Conservation (phyloP, 2,797 vertebrate genomes). For the Siniperca undulata region DNA sequence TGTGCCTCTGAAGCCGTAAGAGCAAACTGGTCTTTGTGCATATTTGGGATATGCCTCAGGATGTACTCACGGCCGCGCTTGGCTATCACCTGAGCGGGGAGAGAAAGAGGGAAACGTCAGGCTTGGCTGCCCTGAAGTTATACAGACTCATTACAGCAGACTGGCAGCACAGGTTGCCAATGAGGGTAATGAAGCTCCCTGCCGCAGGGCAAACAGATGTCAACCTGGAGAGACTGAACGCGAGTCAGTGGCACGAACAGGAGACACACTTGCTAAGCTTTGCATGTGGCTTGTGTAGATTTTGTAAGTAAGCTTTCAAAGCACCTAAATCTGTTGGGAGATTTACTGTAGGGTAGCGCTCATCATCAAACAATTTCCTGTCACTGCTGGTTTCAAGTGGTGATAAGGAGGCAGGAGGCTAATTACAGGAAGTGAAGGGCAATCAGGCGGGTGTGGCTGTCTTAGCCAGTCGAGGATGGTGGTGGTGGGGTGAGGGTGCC, state of each 20-base stretch:
- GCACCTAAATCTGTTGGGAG: conserved; percentile 50
- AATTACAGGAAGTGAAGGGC: conserved; percentile 81
- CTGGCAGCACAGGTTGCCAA: conserved; percentile 16
- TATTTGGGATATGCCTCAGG: conserved; percentile 96
- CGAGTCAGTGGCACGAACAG: conserved; percentile 19
- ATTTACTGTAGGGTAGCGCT: conserved; percentile 52
- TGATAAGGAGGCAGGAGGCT: conserved; percentile 74
- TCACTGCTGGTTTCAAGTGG: conserved; percentile 52
- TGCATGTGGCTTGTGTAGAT: conserved; percentile 34
- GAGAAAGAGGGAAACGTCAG: conserved; percentile 20
- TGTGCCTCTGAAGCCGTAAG: conserved; percentile 95
- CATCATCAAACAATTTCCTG: conserved; percentile 79
- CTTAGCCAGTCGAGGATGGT: not conserved
- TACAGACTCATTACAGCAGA: conserved; percentile 22
- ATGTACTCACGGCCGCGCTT: conserved; percentile 97
- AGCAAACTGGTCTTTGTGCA: conserved; percentile 99
- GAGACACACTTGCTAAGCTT: conserved; percentile 46
- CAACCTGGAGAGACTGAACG: conserved; percentile 23
- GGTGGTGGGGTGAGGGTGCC: not conserved
- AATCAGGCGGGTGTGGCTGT: conserved; percentile 76
- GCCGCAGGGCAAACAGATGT: conserved; percentile 57
- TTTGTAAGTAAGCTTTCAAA: conserved; percentile 44
- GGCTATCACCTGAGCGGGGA: conserved; percentile 89
- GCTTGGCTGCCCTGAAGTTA: conserved; percentile 16
- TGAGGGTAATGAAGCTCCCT: conserved; percentile 39